Conservation (phyloP, 2,113 vertebrate genomes). For the Dolichallabes microphthalmus region DNA sequence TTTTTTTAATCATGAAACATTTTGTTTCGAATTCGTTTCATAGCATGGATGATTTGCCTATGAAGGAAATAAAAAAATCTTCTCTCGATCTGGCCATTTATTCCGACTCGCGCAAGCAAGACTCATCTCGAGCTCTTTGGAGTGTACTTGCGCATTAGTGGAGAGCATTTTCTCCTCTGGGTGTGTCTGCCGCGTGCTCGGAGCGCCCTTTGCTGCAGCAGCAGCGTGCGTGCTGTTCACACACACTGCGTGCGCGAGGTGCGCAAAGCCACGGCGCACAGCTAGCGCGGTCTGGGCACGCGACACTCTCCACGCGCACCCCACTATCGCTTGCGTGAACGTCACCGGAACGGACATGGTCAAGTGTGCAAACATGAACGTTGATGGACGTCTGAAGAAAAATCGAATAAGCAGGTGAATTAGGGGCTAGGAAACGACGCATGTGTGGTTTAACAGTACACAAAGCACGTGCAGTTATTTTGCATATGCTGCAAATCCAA, state of each 20-base stretch:
- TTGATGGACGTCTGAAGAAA: neutral
- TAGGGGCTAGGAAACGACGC: neutral
- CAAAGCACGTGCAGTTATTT: neutral
- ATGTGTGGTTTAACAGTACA: neutral
- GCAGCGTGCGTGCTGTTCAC: slow-evolving; percentile 45
- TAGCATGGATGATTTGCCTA: slow-evolving; percentile 51
- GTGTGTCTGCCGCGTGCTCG: slow-evolving; percentile 55
- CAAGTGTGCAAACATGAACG: neutral
- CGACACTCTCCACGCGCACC: slow-evolving; percentile 18
- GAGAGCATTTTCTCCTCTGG: slow-evolving; percentile 63
- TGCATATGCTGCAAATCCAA: neutral
- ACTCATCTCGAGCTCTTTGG: slow-evolving; percentile 54
- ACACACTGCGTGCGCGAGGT: slow-evolving; percentile 54
- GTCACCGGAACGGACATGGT: neutral
- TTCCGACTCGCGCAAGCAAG: slow-evolving; percentile 51
- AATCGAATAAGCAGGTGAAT: neutral
- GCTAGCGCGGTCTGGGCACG: slow-evolving; percentile 34
- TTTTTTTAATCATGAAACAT: slow-evolving; percentile 52
- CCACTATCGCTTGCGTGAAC: neutral
- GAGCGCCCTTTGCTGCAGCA: slow-evolving; percentile 52
- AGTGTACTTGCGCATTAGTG: slow-evolving; percentile 58
- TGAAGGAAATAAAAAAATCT: slow-evolving; percentile 51
- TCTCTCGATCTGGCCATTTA: slow-evolving; percentile 46
- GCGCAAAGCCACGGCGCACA: slow-evolving; percentile 52
- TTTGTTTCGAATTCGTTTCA: slow-evolving; percentile 55